Base-by-base conservation (phyloP, 2,888 invertebrate genomes). In the Limnephilus marmoratus region DNA sequence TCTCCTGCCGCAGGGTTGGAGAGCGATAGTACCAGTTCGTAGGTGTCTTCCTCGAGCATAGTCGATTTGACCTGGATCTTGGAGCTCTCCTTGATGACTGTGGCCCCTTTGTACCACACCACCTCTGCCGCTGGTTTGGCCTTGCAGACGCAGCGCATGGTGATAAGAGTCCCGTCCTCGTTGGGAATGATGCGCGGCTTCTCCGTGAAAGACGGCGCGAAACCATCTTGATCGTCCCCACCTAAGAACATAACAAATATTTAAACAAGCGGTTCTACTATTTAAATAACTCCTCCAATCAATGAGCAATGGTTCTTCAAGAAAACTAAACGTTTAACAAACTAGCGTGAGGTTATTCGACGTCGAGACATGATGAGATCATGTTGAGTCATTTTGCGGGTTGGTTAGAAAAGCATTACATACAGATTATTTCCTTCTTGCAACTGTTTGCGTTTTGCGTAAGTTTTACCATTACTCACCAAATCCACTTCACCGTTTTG, bases 151-250 rank as follows among this genome's bases (percentile, higher is more conserved):
- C 99, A 99, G 96, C 99, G 98, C 98, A 99, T 99, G 93, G 99
- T 98, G 94, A 99, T 99, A 94, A 99, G 97, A 94, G 99, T 99
- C 94, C 99, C 99, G 95, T 98, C 98, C 95, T 99, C 99, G 96
- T 99, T 99, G 95, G 99, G 99, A 96, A 99, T 99, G 96, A 99
- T 99, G 96, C 98, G 98, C 94, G 99, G 99, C 97, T 99, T 99
- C 96, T 99, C 99, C 95, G 99, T 97, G 96, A 99, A 99, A 93
- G 99, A 98, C 94, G 99, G 99, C 94, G 99, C 98, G 96, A 98
- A 98, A 95, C 99, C 99, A 95, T 98, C 98, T 94, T 98, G 98
- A 96, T 98, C 98, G 96, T 98, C 98, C 95, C 98, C 98, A 97
- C 98, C 98, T 98, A 97, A 18, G 68, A 68, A 68, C n/a, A 68